Percentiles rank a stretch among this genome's conserved stretches.
These are phyloP conservation scores for Anomalospiza imberbis DNA, from an alignment of 2,797 vertebrate genomes.

Conservation along the genomic window DNA sequence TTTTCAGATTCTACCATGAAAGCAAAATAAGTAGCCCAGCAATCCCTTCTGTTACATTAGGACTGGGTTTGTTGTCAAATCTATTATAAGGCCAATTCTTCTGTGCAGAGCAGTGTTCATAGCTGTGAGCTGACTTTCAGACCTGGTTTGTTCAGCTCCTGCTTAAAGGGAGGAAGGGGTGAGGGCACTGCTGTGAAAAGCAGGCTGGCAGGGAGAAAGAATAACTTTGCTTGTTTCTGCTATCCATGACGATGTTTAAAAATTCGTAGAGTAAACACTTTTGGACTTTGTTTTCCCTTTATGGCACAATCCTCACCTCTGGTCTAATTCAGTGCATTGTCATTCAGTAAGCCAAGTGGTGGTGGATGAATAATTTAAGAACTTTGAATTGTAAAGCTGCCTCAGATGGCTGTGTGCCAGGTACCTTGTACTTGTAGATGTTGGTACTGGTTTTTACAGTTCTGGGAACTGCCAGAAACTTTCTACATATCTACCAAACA, in stretches of 20 bases:
- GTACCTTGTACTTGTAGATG: background rate
- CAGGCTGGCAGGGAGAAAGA: background rate
- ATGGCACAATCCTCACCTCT: background rate
- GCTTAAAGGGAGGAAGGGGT: background rate
- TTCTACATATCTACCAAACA: background rate
- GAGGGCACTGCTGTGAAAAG: background rate
- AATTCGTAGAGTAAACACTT: background rate
- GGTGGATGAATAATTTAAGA: background rate
- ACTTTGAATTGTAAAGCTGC: background rate
- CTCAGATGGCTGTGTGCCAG: background rate
- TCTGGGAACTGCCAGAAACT: background rate
- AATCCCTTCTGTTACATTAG: background rate
- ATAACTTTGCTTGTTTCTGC: background rate
- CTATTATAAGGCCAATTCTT: background rate
- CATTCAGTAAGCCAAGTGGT: background rate
- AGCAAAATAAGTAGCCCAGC: conserved; percentile 9
- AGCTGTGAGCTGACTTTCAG: conserved; percentile 10
- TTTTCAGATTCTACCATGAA: conserved; percentile 40
- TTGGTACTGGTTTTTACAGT: background rate
- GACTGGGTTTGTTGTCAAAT: background rate
- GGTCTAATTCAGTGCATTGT: background rate
- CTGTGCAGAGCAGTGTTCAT: background rate
- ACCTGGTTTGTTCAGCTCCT: background rate
- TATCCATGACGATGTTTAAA: background rate
- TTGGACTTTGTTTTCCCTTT: background rate